phyloP scores from a whole-genome alignment of 2,113 vertebrate genomes.

The Apteryx owenii region DNA sequence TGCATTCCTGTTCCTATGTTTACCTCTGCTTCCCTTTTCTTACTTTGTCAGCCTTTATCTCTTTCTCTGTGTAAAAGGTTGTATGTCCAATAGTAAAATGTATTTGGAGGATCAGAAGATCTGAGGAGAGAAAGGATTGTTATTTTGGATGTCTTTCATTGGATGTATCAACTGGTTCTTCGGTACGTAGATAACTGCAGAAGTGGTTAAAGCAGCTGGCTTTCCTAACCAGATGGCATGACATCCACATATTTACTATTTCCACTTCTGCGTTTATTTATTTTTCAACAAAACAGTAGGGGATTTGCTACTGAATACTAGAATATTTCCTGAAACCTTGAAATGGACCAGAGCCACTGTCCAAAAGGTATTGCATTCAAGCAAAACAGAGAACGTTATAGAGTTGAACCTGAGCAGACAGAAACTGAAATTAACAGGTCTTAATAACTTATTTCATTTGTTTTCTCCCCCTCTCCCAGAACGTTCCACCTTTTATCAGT shows the following conservation, averaged over 20 bases:
- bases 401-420: background rate
- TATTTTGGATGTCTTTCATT: background rate
- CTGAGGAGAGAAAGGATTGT: background rate
- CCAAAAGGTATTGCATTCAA: background rate
- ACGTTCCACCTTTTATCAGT: constrained; percentile 62
- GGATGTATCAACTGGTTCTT: background rate
- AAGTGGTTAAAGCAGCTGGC: background rate
- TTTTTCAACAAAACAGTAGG: background rate
- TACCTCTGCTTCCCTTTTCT: background rate
- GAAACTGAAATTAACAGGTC: background rate
- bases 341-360: background rate
- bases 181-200: background rate
- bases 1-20: background rate
- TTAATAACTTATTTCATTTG: background rate
- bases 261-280: background rate
- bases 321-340: background rate
- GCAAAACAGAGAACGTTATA: background rate
- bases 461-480: constrained; percentile 23
- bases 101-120: background rate
- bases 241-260: background rate
- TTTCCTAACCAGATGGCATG: background rate
- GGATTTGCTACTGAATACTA: background rate
- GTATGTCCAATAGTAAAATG: background rate
- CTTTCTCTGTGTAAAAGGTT: background rate
- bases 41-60: background rate